Conservation (phyloP, 2,888 invertebrate genomes). For the Folsomia manolachei region DNA sequence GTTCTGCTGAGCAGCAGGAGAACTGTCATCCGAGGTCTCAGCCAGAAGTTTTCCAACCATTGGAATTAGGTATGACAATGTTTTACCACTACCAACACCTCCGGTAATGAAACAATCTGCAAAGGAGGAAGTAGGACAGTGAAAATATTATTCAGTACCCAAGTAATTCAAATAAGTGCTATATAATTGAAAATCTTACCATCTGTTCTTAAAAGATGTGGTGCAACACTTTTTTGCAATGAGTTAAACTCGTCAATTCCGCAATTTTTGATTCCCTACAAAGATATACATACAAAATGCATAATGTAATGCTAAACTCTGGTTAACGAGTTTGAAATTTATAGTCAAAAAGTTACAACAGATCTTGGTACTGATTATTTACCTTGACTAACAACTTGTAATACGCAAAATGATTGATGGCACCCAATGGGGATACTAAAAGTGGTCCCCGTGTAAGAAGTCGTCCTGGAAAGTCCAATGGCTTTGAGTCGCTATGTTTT, state of each 20-base stretch:
- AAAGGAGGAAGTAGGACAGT: too few relatives aligned
- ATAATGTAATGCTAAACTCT: too few relatives aligned
- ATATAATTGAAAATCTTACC: constrained; percentile 11
- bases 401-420: constrained; percentile 12
- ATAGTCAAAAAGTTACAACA: too few relatives aligned
- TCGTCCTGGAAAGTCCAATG: constrained; percentile 22
- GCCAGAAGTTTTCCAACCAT: constrained; percentile 25
- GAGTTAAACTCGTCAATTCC: constrained; percentile 18
- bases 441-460: constrained; percentile 16
- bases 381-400: constrained; percentile 19
- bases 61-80: constrained; percentile 31
- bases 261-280: constrained; percentile 6
- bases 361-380: too few relatives aligned
- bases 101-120: constrained; percentile 18
- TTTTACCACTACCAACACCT: constrained; percentile 23
- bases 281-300: constrained; percentile 4
- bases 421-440: constrained; percentile 14
- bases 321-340: too few relatives aligned
- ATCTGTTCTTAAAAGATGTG: constrained; percentile 22
- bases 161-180: too few relatives aligned
- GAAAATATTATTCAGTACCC: too few relatives aligned
- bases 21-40: background rate
- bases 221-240: constrained; percentile 24
- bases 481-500: background rate
- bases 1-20: background rate